phyloP scores from a whole-genome alignment of 2,888 invertebrate species.

The Diarsia rubi region DNA sequence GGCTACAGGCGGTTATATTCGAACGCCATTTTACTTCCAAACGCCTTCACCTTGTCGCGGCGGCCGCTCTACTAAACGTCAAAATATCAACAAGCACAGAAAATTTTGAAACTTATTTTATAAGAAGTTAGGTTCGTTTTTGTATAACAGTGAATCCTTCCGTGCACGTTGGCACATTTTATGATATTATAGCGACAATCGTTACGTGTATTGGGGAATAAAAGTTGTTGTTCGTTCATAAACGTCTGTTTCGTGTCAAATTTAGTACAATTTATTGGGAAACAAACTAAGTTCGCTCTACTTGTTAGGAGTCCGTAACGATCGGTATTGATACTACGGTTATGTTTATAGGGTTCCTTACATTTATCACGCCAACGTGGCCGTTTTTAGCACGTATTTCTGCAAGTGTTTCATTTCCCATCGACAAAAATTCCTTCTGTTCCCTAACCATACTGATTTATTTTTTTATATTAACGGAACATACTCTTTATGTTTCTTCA shows the following conservation, averaged over 20 bases:
- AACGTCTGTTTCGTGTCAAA: conserved; percentile 69
- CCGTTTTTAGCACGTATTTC: not conserved
- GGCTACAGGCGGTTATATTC: conserved; percentile 56
- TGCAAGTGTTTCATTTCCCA: not conserved
- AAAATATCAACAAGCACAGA: not conserved
- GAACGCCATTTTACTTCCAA: conserved; percentile 62
- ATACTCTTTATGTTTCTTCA: not conserved
- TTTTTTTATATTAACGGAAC: not conserved
- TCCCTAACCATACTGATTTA: not conserved
- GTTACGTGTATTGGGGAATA: conserved; percentile 68
- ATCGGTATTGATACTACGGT: conserved; percentile 38
- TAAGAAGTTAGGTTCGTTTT: conserved; percentile 27
- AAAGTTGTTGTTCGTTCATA: conserved; percentile 70
- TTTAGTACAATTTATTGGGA: conserved; percentile 65
- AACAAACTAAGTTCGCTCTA: conserved; percentile 57
- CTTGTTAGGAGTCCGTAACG: conserved; percentile 43
- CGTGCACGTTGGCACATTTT: conserved; percentile 57
- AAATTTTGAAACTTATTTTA: conserved; percentile 29
- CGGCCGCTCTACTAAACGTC: conserved; percentile 41
- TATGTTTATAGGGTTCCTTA: conserved; percentile 31
- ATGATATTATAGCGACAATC: conserved; percentile 69
- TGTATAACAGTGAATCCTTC: not conserved
- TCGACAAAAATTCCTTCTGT: not conserved
- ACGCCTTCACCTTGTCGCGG: conserved; percentile 64
- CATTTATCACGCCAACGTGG: conserved; percentile 1